Evolutionary conservation across 2,888 invertebrate genomes (phyloP).

Genomic region (Encarsia formosa): DNA sequence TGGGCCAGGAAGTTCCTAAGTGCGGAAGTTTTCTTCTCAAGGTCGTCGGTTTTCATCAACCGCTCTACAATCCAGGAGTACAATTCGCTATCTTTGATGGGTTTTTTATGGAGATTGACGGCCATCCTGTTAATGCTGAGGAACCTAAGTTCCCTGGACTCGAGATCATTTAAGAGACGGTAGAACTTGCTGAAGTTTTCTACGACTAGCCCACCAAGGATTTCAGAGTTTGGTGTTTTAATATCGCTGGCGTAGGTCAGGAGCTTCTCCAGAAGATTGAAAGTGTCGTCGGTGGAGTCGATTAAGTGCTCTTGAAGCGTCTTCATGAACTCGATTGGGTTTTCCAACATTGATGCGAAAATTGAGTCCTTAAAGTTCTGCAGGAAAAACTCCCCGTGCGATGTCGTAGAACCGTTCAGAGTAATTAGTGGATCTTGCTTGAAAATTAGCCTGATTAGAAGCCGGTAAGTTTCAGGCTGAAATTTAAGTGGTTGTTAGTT

Average conservation of each 20-base stretch:
- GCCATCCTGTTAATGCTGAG: constrained; percentile 39
- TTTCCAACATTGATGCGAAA: constrained; percentile 36
- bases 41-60: constrained; percentile 25
- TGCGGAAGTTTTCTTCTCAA: constrained; percentile 37
- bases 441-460: constrained; percentile 27
- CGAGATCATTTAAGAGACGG: constrained; percentile 30
- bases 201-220: constrained; percentile 34
- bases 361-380: constrained; percentile 40
- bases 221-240: constrained; percentile 26
- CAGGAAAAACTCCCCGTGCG: constrained; percentile 47
- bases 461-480: background rate
- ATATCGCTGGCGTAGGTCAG: constrained; percentile 36
- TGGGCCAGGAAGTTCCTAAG: constrained; percentile 41
- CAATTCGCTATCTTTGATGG: constrained; percentile 32
- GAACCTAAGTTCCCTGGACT: constrained; percentile 34
- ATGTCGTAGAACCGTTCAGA: constrained; percentile 29
- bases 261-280: constrained; percentile 41
- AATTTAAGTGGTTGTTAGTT: background rate
- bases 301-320: constrained; percentile 31
- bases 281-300: constrained; percentile 34
- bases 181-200: constrained; percentile 31
- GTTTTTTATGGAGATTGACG: constrained; percentile 35
- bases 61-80: constrained; percentile 40
- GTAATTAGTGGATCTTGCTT: constrained; percentile 14
- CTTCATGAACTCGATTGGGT: constrained; percentile 33